Conservation (phyloP, 2,797 vertebrate genomes). For the Hypotaenidia okinawae region DNA sequence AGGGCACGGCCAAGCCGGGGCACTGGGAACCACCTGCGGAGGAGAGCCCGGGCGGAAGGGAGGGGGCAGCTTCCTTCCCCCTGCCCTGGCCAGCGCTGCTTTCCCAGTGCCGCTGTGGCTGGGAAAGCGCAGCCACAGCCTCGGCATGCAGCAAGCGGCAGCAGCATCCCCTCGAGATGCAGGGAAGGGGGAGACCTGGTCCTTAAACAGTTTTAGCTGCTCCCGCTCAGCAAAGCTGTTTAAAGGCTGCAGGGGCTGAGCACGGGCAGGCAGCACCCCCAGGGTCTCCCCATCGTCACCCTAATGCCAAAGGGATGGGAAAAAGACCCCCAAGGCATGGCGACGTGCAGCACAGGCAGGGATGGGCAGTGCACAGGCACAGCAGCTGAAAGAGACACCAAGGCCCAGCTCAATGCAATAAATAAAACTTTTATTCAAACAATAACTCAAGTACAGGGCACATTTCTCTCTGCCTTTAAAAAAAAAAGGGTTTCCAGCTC, state of each 20-base stretch:
- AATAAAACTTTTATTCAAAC: conserved; percentile 87
- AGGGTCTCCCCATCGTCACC: too few species aligned
- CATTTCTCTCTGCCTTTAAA: conserved; percentile 68
- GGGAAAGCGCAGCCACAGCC: background rate
- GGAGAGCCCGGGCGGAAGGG: background rate
- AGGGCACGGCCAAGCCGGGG: background rate
- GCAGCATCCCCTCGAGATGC: background rate
- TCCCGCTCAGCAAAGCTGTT: conserved; percentile 44
- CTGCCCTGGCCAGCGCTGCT: background rate
- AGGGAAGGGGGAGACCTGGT: background rate
- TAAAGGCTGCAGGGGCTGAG: background rate
- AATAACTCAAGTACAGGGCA: conserved; percentile 80
- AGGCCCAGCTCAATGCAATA: conserved; percentile 78
- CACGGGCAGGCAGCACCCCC: background rate
- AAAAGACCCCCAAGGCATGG: background rate
- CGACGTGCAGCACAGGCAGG: background rate
- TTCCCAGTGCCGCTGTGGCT: background rate
- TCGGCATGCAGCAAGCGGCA: background rate
- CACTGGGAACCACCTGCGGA: background rate
- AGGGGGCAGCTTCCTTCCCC: conserved; percentile 2
- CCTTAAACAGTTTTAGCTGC: conserved; percentile 46
- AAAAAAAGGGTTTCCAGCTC: conserved; percentile 65
- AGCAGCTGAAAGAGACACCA: conserved; percentile 64
- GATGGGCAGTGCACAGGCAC: background rate
- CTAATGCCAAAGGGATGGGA: background rate